Evolutionary conservation across 2,113 vertebrate genomes (phyloP).

Genomic region (Leucopsar rothschildi): DNA sequence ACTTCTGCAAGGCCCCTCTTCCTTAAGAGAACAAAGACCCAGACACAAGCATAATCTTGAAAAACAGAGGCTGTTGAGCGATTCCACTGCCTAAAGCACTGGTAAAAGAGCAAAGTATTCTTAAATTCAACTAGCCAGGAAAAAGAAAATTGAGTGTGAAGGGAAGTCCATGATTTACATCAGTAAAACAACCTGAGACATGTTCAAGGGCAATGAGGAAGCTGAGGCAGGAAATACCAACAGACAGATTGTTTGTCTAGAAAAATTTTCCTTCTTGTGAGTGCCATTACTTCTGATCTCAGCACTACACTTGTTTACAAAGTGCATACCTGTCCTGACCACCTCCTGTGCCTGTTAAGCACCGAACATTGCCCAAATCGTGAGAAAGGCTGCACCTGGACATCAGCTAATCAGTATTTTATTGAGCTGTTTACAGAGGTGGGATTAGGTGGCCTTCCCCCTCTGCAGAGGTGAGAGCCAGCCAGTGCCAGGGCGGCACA

Average conservation of each 20-base stretch:
- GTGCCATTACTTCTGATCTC: neutral
- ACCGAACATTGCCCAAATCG: fast-evolving
- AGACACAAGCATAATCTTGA: neutral
- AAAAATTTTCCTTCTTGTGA: neutral
- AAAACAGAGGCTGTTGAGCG: neutral
- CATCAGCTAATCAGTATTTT: neutral
- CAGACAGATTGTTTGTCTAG: neutral
- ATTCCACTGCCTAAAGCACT: neutral
- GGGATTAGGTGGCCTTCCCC: neutral
- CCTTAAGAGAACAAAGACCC: neutral
- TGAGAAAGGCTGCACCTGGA: neutral
- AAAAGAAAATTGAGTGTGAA: neutral
- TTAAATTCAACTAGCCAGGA: neutral
- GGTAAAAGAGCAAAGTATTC: neutral
- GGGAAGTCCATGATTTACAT: neutral
- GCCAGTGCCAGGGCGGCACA: neutral
- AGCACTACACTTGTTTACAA: neutral
- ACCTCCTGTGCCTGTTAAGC: neutral
- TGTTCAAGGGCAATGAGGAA: neutral
- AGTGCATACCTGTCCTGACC: neutral
- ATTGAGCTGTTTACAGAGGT: neutral
- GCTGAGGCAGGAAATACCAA: neutral
- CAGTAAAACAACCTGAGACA: neutral
- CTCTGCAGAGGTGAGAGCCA: neutral
- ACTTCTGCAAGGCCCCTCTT: neutral